Evolutionary conservation across 2,113 vertebrate genomes (phyloP).

Genomic region (Pseudorasbora parva): DNA sequence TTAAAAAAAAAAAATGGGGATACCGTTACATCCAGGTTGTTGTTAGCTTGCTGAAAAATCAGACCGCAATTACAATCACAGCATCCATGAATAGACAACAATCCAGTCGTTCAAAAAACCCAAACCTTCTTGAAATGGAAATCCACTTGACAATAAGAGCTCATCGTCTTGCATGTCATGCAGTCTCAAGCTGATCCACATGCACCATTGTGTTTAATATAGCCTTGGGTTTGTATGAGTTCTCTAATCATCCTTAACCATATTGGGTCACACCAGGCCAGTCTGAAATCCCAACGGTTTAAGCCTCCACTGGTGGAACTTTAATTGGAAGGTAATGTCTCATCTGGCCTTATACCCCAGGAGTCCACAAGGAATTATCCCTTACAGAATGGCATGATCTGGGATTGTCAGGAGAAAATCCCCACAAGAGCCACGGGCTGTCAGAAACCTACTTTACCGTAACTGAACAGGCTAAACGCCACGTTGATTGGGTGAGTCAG

Average conservation of each 20-base stretch:
- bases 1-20: neutral
- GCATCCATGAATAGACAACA: neutral
- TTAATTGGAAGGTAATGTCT: constrained; percentile 36
- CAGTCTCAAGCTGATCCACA: neutral
- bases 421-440: neutral
- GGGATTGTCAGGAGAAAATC: constrained; percentile 29
- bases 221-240: constrained; percentile 28
- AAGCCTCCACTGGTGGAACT: neutral
- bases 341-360: constrained; percentile 35
- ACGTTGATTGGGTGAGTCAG: constrained; percentile 22
- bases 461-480: constrained; percentile 2
- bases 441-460: constrained; percentile 18
- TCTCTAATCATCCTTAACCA: constrained; percentile 34
- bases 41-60: neutral
- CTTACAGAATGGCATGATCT: constrained; percentile 15
- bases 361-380: constrained; percentile 29
- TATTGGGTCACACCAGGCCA: constrained; percentile 27
- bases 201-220: constrained; percentile 27
- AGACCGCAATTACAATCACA: neutral
- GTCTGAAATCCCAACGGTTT: constrained; percentile 3
- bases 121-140: neutral
- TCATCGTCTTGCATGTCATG: neutral
- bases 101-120: neutral
- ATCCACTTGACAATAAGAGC: constrained; percentile 17
- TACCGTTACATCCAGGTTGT: neutral